Evolutionary conservation across 2,113 vertebrate genomes (phyloP).

Genomic region (Pseudonaja textilis): DNA sequence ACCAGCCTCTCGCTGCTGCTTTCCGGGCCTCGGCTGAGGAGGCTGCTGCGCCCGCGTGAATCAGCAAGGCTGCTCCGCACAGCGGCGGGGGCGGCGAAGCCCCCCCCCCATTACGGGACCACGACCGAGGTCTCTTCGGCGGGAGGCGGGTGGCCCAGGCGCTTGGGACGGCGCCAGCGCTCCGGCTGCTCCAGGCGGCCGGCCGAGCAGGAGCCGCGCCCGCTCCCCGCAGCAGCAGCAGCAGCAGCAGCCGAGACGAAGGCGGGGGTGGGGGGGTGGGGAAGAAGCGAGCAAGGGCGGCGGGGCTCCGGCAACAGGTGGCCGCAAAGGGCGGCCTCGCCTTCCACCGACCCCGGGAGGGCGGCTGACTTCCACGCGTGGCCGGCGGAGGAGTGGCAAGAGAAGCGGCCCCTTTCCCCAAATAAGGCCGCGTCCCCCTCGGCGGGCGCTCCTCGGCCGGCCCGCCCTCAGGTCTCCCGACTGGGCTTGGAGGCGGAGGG

Average conservation of each 20-base stretch:
- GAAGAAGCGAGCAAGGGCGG: too few species aligned
- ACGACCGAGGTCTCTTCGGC: neutral
- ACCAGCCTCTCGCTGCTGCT: neutral
- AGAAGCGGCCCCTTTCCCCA: conserved; percentile 44
- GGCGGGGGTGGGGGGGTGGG: too few species aligned
- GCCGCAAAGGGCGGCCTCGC: neutral
- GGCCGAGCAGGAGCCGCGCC: neutral
- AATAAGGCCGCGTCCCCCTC: conserved; percentile 56
- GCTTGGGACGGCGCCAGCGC: neutral
- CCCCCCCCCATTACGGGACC: too few species aligned
- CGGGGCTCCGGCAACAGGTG: neutral
- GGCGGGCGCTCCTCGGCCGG: too few species aligned
- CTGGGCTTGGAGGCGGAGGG: too few species aligned
- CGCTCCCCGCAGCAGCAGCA: neutral
- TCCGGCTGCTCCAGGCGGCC: neutral
- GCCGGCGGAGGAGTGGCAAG: neutral
- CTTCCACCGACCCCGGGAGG: neutral
- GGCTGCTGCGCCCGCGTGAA: neutral
- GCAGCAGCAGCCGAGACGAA: neutral
- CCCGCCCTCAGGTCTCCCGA: too few species aligned
- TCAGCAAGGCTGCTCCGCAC: neutral
- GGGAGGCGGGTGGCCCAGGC: neutral
- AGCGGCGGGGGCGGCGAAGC: neutral
- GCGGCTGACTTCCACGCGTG: neutral
- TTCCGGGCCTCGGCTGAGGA: conserved; percentile 39